Base-by-base conservation (phyloP, 2,113 vertebrate species). In the Cyphotilapia sp. region DNA sequence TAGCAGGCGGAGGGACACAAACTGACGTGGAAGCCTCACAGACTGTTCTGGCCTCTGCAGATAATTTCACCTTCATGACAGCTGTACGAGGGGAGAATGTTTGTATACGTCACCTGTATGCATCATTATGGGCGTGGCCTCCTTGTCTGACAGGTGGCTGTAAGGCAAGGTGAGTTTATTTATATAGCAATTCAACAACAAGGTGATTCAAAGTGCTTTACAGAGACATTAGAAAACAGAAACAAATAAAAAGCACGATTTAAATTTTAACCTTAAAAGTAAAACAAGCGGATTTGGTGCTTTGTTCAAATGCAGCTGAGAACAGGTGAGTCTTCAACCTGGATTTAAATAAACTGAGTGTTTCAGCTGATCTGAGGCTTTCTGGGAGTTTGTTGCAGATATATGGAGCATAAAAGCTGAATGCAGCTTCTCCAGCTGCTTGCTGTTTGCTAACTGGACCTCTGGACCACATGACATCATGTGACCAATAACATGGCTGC, bases 1-100 rank as follows among this genome's bases (percentile, higher is more conserved):
- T 24, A 6, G n/a, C 66, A 71, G n/a, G 0, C 1, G 5, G 38
- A 24, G 22, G 66, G 38, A 71, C 13, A 24, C 14, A 33, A 35
- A 31, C 29, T 10, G 29, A 33, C 5, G 16, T 61, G 27, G 29
- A 61, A 61, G 27, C 29, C 57, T 31, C 57, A 61, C 51, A 6
- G 14, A 61, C 27, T 57, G 24, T 29, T 29, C 11, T 17, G 57
- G 5, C 8, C 8, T 31, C 56, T 33, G 14, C 29, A 69, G 35
- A 22, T 40, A 24, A 69, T 69, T 38, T 69, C 61, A 38, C 11
- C 33, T 69, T 40, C 35, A 14, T 24, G 35, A 42, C 35, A 71
- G 11, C n/a, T 3, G 63, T 69, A 22, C 4, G 19, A 33, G 33
- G 33, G 61, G 33, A 38, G 33, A n/a, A 69, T 1, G 61, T 66